A percentile compares a stretch with the other conserved stretches of the same genome.
phyloP scores from a whole-genome alignment of 2,113 vertebrate genomes.

The Plestiodon gilberti region DNA sequence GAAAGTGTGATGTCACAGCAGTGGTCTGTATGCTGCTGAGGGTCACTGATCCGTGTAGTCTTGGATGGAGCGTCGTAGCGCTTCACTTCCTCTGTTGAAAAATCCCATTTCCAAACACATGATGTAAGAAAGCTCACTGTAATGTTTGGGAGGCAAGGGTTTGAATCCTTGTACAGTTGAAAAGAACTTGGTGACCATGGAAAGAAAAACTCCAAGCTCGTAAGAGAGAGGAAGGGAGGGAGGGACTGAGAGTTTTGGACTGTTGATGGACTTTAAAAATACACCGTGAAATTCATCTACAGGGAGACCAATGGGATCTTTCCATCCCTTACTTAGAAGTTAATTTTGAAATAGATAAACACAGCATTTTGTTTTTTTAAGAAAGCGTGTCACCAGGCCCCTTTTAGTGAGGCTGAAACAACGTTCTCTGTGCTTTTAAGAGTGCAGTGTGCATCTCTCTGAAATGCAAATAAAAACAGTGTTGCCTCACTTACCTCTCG shows the following conservation, averaged over 20 bases:
- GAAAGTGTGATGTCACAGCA: slow-evolving; percentile 75
- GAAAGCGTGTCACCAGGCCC: background rate
- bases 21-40: slow-evolving; percentile 74
- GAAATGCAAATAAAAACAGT: slow-evolving; percentile 41
- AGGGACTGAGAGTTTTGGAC: slow-evolving; percentile 36
- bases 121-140: slow-evolving; percentile 79
- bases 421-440: slow-evolving; percentile 18
- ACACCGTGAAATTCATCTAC: slow-evolving; percentile 13
- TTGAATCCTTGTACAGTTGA: slow-evolving; percentile 68
- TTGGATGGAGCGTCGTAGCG: slow-evolving; percentile 68
- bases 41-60: slow-evolving; percentile 77
- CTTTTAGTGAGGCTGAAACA: slow-evolving; percentile 20
- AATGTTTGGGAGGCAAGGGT: slow-evolving; percentile 69
- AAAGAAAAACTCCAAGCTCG: slow-evolving; percentile 62
- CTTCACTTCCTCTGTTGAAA: slow-evolving; percentile 84
- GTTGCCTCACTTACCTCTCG: background rate
- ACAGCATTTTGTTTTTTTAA: slow-evolving; percentile 1
- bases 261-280: slow-evolving; percentile 34
- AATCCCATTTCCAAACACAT: slow-evolving; percentile 84
- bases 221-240: slow-evolving; percentile 34
- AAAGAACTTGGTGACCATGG: slow-evolving; percentile 49
- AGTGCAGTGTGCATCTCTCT: background rate
- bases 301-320: background rate
- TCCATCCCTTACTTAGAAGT: background rate
- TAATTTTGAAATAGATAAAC: slow-evolving; percentile 16